A percentile compares a stretch with the other conserved stretches of the same genome.
phyloP scores from a whole-genome alignment of 2,113 vertebrate species.

The Podarcis raffonei region DNA sequence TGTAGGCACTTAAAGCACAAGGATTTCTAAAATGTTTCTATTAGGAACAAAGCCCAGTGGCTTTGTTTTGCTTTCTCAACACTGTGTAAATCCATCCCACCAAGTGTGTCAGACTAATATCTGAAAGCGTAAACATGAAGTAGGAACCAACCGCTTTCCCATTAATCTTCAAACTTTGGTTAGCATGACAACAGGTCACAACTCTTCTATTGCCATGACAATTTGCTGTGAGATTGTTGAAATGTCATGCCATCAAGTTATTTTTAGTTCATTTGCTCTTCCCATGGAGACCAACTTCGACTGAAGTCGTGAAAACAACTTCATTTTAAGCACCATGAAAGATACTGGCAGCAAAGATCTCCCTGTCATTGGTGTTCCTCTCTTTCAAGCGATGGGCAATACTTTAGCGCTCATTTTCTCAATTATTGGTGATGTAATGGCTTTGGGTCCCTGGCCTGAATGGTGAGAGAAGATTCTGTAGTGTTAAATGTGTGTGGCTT shows the following conservation, averaged over 20 bases:
- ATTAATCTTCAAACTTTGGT: slow-evolving; percentile 52
- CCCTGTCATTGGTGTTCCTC: rapidly evolving
- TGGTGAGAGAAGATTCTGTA: background rate
- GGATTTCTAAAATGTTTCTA: background rate
- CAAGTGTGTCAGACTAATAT: background rate
- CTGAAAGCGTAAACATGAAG: slow-evolving; percentile 46
- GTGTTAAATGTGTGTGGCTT: background rate
- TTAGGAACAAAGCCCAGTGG: background rate
- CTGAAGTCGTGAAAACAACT: slow-evolving; percentile 43
- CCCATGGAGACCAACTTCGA: slow-evolving; percentile 66
- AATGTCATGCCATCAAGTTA: slow-evolving; percentile 33
- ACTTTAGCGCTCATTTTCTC: background rate
- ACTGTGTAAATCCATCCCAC: background rate
- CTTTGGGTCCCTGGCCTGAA: background rate
- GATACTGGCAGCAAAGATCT: slow-evolving; percentile 36
- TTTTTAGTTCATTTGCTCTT: slow-evolving; percentile 68
- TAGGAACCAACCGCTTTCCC: slow-evolving; percentile 29
- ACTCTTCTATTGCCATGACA: slow-evolving; percentile 67
- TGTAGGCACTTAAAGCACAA: too few relatives aligned
- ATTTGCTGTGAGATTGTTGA: slow-evolving; percentile 46
- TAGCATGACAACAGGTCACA: slow-evolving; percentile 67
- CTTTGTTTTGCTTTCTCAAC: background rate
- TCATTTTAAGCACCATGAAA: slow-evolving; percentile 42
- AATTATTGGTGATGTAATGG: background rate
- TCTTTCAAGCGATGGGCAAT: background rate